Base-by-base conservation (phyloP, 2,888 invertebrate species). In the Sarcophaga carnaria region DNA sequence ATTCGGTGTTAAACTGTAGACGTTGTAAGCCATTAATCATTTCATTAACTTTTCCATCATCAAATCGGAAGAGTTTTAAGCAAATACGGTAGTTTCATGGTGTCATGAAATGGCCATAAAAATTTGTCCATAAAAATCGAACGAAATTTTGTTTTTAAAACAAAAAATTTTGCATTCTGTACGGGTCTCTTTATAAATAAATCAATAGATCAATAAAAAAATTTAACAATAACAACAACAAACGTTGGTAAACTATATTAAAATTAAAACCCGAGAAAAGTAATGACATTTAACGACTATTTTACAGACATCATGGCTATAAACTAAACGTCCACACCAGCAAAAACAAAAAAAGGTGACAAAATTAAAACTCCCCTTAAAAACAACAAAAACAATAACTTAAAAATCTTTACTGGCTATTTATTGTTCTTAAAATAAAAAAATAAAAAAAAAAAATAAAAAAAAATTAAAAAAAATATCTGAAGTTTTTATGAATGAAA, bases 301-400 rank as follows among this genome's bases (percentile, higher is more conserved):
- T 82, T 66, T 64, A 71, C 25, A 59, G 47, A 22, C 71, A 62
- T 66, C 47, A 75, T 6, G 64, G 27, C 20, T 70, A 54, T 54
- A 8, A 45, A 37, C n/a, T 27, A 67, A 27, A 71, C 20, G n/a
- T 27, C 45, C 20, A 47, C 25, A 62, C 54, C 22, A 12, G 12
- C 66, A 22, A 14, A n/a, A 10, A 27, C 62, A 27, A 72, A 49
- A 54, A 77, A 64, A 70, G 80, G 83, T 80, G 86, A 80, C 83
- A 83, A 80, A 86, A 83, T 83, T 78, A 83, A 83, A 86, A 77
- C 80, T 22, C 12, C 59, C 20, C 67, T 54, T 71, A 71, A 70
- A 76, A 17, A 3, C 11, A 17, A 37, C 11, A 4, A 67, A 45
- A 37, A 67, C 11, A 67, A 67, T 20, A 20, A 67, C n/a, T 47